Conservation (phyloP, 2,797 vertebrate species). For the Halcyon chelicuti region DNA sequence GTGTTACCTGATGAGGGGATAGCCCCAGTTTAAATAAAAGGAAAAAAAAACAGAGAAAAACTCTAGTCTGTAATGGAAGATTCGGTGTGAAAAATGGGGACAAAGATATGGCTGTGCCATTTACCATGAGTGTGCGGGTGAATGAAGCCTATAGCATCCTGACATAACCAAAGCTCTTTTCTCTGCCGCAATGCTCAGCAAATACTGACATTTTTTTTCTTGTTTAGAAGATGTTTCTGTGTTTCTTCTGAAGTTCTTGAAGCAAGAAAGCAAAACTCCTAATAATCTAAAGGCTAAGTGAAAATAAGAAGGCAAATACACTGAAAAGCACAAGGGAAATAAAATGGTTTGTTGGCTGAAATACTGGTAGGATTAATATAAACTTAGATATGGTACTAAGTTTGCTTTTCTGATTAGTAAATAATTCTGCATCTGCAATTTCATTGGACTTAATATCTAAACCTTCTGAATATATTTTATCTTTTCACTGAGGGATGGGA, state of each 20-base stretch:
- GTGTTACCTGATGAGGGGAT: not conserved
- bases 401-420: slow-evolving; percentile 1
- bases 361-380: not conserved
- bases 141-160: not conserved
- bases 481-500: not conserved
- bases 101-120: not conserved
- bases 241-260: not conserved
- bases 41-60: too few relatives aligned
- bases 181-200: not conserved
- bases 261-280: not conserved
- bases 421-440: not conserved
- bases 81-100: not conserved
- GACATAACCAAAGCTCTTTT: not conserved
- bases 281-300: not conserved
- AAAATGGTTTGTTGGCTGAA: not conserved
- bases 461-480: not conserved
- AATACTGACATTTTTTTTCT: not conserved
- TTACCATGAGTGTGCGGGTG: not conserved
- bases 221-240: not conserved
- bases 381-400: not conserved
- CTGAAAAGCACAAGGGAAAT: not conserved
- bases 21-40: too few relatives aligned
- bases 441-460: not conserved
- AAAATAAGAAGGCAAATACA: not conserved
- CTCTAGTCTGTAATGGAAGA: not conserved